A percentile compares a stretch with the other conserved stretches of the same genome.
phyloP scores from a whole-genome alignment of 2,113 vertebrate species.

The Pterophyllum scalare region DNA sequence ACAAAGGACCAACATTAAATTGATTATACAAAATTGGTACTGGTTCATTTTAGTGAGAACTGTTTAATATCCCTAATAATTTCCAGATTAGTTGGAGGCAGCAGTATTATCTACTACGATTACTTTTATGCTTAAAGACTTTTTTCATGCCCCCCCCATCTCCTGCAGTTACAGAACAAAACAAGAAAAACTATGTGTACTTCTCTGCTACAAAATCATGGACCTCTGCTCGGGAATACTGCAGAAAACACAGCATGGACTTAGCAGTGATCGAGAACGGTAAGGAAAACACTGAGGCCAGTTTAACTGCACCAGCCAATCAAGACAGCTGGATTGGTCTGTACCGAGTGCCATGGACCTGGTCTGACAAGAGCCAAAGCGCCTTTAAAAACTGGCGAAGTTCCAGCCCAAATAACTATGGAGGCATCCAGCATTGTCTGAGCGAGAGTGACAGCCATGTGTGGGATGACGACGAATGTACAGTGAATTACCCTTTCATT shows the following conservation, averaged over 20 bases:
- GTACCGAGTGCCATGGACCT: conserved; percentile 19
- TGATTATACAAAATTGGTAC: neutral
- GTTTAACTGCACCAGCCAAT: rapidly evolving
- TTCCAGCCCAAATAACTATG: rapidly evolving
- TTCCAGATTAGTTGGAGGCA: neutral
- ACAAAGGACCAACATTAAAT: neutral
- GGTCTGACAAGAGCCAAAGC: conserved; percentile 26
- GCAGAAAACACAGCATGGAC: conserved; percentile 6
- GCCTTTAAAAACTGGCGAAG: neutral
- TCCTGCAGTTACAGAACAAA: conserved; percentile 1
- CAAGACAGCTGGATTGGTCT: neutral
- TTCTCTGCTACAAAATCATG: rapidly evolving
- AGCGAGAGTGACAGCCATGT: rapidly evolving
- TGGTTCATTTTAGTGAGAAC: neutral
- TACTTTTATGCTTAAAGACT: no score
- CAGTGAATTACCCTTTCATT: rapidly evolving
- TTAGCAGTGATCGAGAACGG: conserved; percentile 6
- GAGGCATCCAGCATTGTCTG: neutral
- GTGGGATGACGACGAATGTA: neutral
- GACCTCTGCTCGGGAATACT: neutral
- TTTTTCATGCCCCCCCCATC: neutral
- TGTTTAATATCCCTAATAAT: neutral
- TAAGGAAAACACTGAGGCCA: neutral
- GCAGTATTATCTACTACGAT: neutral
- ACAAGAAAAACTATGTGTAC: neutral